These are phyloP conservation scores for Frieseomelitta varia DNA, from an alignment of 1,140 invertebrate genomes.

Conservation along the genomic window DNA sequence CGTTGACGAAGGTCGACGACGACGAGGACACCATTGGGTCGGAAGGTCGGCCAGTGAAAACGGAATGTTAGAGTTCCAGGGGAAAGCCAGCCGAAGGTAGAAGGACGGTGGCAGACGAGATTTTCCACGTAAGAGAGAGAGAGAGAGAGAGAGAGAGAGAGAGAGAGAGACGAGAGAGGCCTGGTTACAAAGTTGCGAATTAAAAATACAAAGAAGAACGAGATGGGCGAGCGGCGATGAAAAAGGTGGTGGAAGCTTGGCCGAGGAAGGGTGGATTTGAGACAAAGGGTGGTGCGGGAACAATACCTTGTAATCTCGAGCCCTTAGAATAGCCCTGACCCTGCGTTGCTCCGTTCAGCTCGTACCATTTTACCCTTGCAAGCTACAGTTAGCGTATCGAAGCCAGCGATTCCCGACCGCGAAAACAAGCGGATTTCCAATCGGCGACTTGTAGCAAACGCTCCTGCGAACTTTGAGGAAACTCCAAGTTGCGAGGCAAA, in stretches of 20 bases:
- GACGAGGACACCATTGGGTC: slow-evolving; percentile 46
- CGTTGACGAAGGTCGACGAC: slow-evolving; percentile 63
- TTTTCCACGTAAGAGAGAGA: neutral
- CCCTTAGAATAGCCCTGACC: slow-evolving; percentile 77
- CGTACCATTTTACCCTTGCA: slow-evolving; percentile 58
- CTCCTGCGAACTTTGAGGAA: too few species aligned
- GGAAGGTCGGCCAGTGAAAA: slow-evolving; percentile 38
- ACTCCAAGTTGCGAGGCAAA: too few species aligned
- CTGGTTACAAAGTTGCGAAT: slow-evolving; percentile 78
- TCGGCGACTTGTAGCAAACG: slow-evolving; percentile 38
- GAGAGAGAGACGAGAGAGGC: slow-evolving; percentile 31
- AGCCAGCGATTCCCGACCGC: slow-evolving; percentile 52
- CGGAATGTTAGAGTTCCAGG: neutral
- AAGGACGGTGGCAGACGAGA: neutral
- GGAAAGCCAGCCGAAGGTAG: neutral
- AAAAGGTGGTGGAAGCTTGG: slow-evolving; percentile 46
- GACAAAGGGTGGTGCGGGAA: slow-evolving; percentile 78
- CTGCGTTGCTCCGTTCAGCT: slow-evolving; percentile 65
- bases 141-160: neutral
- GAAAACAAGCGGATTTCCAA: slow-evolving; percentile 19
- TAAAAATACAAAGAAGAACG: slow-evolving; percentile 79
- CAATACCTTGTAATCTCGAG: slow-evolving; percentile 82
- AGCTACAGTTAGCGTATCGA: slow-evolving; percentile 32
- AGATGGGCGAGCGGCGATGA: slow-evolving; percentile 52
- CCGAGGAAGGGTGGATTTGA: slow-evolving; percentile 72